phyloP scores from a whole-genome alignment of 1,140 invertebrate genomes.

The Latrodectus geometricus region DNA sequence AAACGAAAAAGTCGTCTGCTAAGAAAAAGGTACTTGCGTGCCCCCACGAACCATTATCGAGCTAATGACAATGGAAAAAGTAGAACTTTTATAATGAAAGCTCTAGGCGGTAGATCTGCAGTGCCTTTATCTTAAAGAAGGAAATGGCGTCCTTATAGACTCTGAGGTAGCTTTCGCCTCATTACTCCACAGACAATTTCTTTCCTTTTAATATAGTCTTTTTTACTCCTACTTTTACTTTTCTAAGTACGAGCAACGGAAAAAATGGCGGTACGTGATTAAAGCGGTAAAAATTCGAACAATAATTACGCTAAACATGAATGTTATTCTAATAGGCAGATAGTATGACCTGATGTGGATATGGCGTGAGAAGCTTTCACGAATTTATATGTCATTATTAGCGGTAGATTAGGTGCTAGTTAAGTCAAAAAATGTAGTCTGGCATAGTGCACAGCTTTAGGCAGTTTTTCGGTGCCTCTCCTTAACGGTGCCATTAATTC shows the following conservation, averaged over 20 bases:
- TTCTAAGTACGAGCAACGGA: background rate
- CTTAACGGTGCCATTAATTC: too few relatives aligned
- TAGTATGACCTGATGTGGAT: too few relatives aligned
- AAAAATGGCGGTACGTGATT: constrained; percentile 15
- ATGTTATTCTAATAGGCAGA: background rate
- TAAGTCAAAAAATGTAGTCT: too few relatives aligned
- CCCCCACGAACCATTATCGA: constrained; percentile 31
- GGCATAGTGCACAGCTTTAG: too few relatives aligned
- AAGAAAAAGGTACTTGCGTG: constrained; percentile 19
- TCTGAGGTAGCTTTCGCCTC: constrained; percentile 37
- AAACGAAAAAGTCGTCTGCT: constrained; percentile 20
- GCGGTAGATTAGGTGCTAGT: too few relatives aligned
- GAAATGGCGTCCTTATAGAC: constrained; percentile 12
- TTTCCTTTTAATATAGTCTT: background rate
- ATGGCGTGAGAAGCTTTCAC: too few relatives aligned
- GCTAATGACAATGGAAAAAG: constrained; percentile 46
- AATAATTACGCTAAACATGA: constrained; percentile 30
- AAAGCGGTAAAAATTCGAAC: constrained; percentile 30
- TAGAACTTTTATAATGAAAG: constrained; percentile 44
- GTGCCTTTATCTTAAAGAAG: constrained; percentile 21
- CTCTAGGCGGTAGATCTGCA: constrained; percentile 17
- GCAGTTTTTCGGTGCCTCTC: too few relatives aligned
- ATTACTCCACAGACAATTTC: constrained; percentile 18
- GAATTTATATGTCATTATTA: too few relatives aligned
- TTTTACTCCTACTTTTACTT: background rate